Conservation (phyloP, 2,797 vertebrate species). For the Fistularia commersonii region DNA sequence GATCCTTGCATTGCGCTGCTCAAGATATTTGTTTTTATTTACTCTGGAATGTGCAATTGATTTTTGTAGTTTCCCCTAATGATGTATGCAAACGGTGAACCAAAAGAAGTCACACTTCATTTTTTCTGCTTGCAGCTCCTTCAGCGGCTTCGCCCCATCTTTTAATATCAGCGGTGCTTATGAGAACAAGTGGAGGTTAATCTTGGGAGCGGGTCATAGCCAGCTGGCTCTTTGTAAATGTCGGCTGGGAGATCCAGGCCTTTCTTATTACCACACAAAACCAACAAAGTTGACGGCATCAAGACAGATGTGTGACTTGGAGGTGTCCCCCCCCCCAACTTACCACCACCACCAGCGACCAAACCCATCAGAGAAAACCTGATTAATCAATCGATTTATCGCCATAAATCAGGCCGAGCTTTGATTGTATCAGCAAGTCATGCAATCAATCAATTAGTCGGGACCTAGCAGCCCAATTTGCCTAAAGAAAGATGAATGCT, state of each 20-base stretch:
- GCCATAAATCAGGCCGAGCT: constrained; percentile 71
- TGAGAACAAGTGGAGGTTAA: constrained; percentile 74
- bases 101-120: constrained; percentile 62
- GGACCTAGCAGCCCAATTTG: constrained; percentile 65
- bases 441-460: constrained; percentile 72
- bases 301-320: constrained; percentile 68
- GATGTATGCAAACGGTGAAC: constrained; percentile 64
- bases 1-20: constrained; percentile 42
- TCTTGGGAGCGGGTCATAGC: constrained; percentile 60
- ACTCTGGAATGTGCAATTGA: constrained; percentile 64
- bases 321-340: constrained; percentile 35
- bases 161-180: constrained; percentile 65
- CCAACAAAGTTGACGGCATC: constrained; percentile 62
- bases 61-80: constrained; percentile 60
- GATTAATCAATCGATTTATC: constrained; percentile 79
- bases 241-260: constrained; percentile 67
- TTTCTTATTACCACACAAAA: constrained; percentile 74
- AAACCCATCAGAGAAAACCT: constrained; percentile 50
- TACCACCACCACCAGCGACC: constrained; percentile 31
- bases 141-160: constrained; percentile 38
- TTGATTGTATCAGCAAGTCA: constrained; percentile 77
- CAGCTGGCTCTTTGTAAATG: constrained; percentile 73
- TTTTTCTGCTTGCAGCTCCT: not conserved
- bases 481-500: constrained; percentile 74
- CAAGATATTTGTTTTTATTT: constrained; percentile 73